phyloP scores from a whole-genome alignment of 2,888 invertebrate genomes.

The Sminthurides aquaticus region DNA sequence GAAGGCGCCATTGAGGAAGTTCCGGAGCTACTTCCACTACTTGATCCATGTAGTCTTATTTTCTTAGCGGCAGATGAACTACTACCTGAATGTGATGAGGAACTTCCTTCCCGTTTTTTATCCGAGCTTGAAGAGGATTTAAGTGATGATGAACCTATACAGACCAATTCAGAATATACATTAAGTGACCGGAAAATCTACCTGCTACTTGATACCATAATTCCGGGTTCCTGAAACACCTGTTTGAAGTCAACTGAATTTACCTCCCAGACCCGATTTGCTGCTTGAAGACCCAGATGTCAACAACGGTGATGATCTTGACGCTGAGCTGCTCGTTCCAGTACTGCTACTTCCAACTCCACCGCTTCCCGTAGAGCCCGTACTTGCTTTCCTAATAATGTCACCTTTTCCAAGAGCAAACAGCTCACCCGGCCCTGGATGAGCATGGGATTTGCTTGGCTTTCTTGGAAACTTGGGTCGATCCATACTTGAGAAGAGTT shows the following conservation, averaged over 20 bases:
- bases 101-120: slow-evolving; percentile 17
- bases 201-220: too few relatives aligned
- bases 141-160: neutral
- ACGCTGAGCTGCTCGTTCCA: slow-evolving; percentile 17
- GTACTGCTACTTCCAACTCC: neutral
- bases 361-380: neutral
- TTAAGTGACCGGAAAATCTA: neutral
- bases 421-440: slow-evolving; percentile 33
- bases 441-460: slow-evolving; percentile 30
- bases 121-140: slow-evolving; percentile 5
- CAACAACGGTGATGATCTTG: slow-evolving; percentile 4
- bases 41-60: neutral
- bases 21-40: neutral
- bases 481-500: too few relatives aligned
- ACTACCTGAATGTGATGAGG: neutral
- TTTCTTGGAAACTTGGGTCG: slow-evolving; percentile 11
- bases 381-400: slow-evolving; percentile 1
- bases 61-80: slow-evolving; percentile 10
- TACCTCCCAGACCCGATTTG: neutral
- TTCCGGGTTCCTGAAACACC: neutral
- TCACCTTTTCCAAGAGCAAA: slow-evolving; percentile 33
- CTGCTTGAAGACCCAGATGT: slow-evolving; percentile 4
- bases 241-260: neutral
- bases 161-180: neutral
- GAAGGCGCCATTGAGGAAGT: neutral